A percentile compares a stretch with the other conserved stretches of the same genome.
These are phyloP conservation scores for Ornithoptera priamus DNA, from an alignment of 2,888 invertebrate species.

Conservation along the genomic window DNA sequence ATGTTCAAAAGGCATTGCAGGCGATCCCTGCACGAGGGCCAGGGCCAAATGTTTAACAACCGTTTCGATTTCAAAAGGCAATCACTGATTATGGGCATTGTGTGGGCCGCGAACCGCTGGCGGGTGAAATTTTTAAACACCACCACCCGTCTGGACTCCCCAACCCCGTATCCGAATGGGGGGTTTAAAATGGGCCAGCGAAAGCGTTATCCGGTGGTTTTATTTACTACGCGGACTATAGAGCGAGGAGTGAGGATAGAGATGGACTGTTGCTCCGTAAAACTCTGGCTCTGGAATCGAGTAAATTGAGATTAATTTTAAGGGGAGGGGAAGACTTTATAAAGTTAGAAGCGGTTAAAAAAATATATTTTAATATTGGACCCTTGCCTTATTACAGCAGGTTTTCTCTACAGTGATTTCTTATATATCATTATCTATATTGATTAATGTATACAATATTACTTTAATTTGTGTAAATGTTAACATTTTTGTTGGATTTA, in stretches of 20 bases:
- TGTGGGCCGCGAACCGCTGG: slow-evolving; percentile 58
- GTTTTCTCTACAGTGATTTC: too few relatives aligned
- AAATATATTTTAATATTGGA: too few relatives aligned
- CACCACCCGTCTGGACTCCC: slow-evolving; percentile 54
- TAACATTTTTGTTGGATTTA: too few relatives aligned
- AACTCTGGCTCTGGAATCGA: slow-evolving; percentile 7
- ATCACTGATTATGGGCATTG: slow-evolving; percentile 76
- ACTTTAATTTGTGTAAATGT: too few relatives aligned
- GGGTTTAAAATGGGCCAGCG: slow-evolving; percentile 38
- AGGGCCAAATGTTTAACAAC: slow-evolving; percentile 59
- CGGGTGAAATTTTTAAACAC: slow-evolving; percentile 77
- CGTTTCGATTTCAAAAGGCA: slow-evolving; percentile 78
- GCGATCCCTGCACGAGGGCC: slow-evolving; percentile 32
- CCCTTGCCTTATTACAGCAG: too few relatives aligned
- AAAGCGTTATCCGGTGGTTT: slow-evolving; percentile 30
- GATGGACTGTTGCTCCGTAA: slow-evolving; percentile 21
- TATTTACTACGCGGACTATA: slow-evolving; percentile 25
- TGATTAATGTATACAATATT: too few relatives aligned
- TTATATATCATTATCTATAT: too few relatives aligned
- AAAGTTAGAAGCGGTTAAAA: too few relatives aligned
- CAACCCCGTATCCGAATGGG: slow-evolving; percentile 32
- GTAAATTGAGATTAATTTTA: too few relatives aligned
- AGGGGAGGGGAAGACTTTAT: too few relatives aligned
- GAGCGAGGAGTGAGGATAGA: slow-evolving; percentile 6
- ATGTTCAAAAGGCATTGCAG: slow-evolving; percentile 25